phyloP scores from a whole-genome alignment of 2,113 vertebrate genomes.

The Phocoena phocoena region DNA sequence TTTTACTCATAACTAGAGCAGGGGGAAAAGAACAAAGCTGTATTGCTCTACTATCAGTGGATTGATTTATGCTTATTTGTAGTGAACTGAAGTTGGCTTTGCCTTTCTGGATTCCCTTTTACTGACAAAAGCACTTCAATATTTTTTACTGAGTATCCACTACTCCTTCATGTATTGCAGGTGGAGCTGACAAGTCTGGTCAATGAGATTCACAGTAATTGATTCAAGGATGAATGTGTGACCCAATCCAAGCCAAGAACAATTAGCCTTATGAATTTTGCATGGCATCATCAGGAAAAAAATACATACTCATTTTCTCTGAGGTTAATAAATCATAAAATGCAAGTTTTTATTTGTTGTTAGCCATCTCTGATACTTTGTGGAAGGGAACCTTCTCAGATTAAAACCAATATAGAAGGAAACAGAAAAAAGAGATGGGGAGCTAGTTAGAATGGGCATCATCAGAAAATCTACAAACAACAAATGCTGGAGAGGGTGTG shows the following conservation, averaged over 20 bases:
- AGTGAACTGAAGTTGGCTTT: background rate
- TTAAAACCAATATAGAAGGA: background rate
- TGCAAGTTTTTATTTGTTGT: background rate
- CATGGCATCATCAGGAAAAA: background rate
- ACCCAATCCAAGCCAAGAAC: background rate
- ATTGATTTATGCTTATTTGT: background rate
- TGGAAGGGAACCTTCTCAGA: background rate
- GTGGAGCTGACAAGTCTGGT: background rate
- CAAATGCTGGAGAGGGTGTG: no score
- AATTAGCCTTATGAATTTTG: background rate
- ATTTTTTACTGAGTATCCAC: background rate
- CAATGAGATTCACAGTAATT: background rate
- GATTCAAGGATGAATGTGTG: background rate
- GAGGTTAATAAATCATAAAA: background rate
- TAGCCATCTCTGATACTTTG: background rate
- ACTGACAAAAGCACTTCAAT: background rate
- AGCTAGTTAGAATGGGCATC: no score
- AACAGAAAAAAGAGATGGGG: background rate
- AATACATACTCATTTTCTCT: background rate
- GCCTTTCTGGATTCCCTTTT: background rate
- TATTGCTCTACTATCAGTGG: background rate
- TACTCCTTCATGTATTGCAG: background rate
- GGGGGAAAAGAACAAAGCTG: background rate
- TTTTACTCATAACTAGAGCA: background rate
- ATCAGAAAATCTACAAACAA: no score